These are phyloP conservation scores for Fistularia tabacaria DNA, from an alignment of 2,797 vertebrate genomes.

Conservation along the genomic window DNA sequence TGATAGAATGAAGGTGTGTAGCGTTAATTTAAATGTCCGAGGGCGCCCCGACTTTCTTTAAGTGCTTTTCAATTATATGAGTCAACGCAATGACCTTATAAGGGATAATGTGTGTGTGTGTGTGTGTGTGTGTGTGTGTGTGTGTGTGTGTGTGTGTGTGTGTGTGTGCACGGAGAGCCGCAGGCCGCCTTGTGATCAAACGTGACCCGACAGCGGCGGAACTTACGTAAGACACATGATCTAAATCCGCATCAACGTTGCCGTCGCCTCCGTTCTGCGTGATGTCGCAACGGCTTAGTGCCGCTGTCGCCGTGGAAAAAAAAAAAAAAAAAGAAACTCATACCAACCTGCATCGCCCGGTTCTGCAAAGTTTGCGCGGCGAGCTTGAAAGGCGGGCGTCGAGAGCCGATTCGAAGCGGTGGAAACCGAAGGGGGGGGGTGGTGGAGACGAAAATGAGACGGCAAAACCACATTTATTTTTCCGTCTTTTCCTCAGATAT, in stretches of 20 bases:
- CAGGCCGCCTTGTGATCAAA: constrained; percentile 33
- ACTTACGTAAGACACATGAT: constrained; percentile 33
- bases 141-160: neutral
- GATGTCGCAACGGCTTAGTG: constrained; percentile 26
- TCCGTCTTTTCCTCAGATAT: too few species aligned
- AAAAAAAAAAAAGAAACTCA: neutral
- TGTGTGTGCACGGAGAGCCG: constrained; percentile 11
- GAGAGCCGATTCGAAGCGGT: neutral
- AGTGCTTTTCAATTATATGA: neutral
- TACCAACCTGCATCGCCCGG: too few species aligned
- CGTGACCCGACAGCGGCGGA: constrained; percentile 33
- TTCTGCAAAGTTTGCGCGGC: too few species aligned
- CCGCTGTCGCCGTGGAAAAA: neutral
- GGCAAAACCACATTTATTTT: too few species aligned
- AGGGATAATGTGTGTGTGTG: neutral
- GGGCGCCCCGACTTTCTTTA: neutral
- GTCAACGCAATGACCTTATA: neutral
- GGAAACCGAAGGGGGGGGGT: too few species aligned
- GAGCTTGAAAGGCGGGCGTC: too few species aligned
- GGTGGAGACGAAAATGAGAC: too few species aligned
- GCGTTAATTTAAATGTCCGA: too few species aligned
- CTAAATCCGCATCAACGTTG: constrained; percentile 28
- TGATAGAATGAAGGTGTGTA: too few species aligned
- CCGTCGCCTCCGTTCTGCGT: constrained; percentile 28
- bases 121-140: constrained; percentile 2